Evolutionary conservation across 92 coral and sea anemone species (phyloP), one percentile per base, ranked within the genome.

Genomic region (Actinostola sp.): DNA sequence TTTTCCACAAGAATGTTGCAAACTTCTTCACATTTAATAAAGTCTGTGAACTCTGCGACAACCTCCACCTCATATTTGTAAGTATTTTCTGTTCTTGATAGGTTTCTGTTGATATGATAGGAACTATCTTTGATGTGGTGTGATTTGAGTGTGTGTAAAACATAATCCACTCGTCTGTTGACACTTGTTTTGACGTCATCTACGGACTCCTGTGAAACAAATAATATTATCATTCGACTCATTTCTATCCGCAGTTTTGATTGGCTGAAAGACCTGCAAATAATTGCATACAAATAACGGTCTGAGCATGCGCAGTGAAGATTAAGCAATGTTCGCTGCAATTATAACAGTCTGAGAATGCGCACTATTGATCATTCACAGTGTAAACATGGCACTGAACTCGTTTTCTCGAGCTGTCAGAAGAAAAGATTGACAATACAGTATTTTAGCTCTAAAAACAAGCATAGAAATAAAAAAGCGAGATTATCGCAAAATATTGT

Each of bases 141-240:
- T 0, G 99, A 86, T 67, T 86, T 86, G 26, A 95, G 73, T 3
- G 95, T 88, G 60, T 95, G 99, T 20, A 91, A 69, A 31, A 95
- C 85, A 54, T 95, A 95, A 46, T 95, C 97, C 25, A 92, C 89
- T 52, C 99, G 61, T 53, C 97, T 93, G 91, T 83, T 95, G 25
- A 95, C 97, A 43, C 99, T 95, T 34, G 81, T 77, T 61, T 95
- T 95, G 8, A 95, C 99, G 39, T 91, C 99, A 24, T 83, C 99
- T 23, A 90, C 99, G 48, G 92, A 72, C 20, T 91, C 97, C 99
- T 95, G 76, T 3, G 60, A 12, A 60, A 42, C 20, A 44, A 17
- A 26, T 15, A 28, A 14, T 17, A 30, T 0, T 0, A 1, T 0
- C 11, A 61, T n/a, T n/a, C n/a, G n/a, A n/a, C n/a, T n/a, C n/a